Conservation (phyloP, 2,113 vertebrate genomes). For the Stictonetta naevosa region DNA sequence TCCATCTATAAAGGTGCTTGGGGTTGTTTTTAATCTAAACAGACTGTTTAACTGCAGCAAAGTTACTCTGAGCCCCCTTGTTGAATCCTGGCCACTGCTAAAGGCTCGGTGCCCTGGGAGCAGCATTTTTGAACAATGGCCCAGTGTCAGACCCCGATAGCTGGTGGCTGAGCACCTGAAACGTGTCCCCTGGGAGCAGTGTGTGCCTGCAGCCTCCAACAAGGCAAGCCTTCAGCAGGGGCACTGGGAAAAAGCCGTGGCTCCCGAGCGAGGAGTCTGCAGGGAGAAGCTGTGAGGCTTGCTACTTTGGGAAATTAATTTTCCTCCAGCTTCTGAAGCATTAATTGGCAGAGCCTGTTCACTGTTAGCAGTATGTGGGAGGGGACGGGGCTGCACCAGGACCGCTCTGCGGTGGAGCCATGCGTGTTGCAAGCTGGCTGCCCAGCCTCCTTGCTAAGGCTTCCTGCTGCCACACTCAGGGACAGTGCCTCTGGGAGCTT, state of each 20-base stretch:
- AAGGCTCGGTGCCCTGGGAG: background rate
- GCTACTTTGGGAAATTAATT: background rate
- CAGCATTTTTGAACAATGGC: background rate
- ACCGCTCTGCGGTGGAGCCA: background rate
- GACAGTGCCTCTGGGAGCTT: background rate
- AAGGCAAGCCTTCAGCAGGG: background rate
- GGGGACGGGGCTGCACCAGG: background rate
- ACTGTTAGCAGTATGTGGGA: background rate
- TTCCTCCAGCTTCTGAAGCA: background rate
- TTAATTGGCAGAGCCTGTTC: background rate
- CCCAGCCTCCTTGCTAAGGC: background rate
- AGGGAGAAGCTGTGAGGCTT: background rate
- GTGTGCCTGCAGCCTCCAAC: background rate
- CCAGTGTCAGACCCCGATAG: slow-evolving; percentile 6
- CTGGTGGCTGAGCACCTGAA: slow-evolving; percentile 21
- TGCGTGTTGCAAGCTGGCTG: background rate
- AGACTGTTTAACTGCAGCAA: slow-evolving; percentile 20
- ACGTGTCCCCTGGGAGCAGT: accelerated
- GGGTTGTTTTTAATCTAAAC: slow-evolving; percentile 53
- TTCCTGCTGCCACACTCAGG: background rate
- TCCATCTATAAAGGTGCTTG: slow-evolving; percentile 29
- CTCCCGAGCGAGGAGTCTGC: background rate
- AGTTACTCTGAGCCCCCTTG: slow-evolving; percentile 16
- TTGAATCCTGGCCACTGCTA: background rate
- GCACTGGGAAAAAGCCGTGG: background rate